phyloP scores from a whole-genome alignment of 2,113 vertebrate species.

The Syngnathus floridae region DNA sequence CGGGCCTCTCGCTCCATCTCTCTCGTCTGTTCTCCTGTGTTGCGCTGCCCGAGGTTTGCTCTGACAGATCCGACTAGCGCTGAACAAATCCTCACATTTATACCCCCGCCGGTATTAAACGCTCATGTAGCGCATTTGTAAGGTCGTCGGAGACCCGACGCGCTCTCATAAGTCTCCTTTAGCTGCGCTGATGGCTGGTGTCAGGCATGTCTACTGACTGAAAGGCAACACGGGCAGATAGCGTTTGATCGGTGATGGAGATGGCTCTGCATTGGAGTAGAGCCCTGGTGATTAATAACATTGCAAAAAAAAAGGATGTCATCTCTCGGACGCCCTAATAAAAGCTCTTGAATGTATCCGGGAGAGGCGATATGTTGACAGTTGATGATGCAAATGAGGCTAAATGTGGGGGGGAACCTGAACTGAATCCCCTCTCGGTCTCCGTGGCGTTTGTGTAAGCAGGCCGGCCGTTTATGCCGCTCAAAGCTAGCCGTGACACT shows the following conservation, averaged over 20 bases:
- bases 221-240: slow-evolving; percentile 71
- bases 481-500: slow-evolving; percentile 67
- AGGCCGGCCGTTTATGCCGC: slow-evolving; percentile 55
- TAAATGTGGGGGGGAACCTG: slow-evolving; percentile 68
- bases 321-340: slow-evolving; percentile 78
- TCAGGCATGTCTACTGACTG: slow-evolving; percentile 66
- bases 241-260: slow-evolving; percentile 72
- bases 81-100: slow-evolving; percentile 59
- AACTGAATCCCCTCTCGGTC: slow-evolving; percentile 67
- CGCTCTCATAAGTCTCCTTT: slow-evolving; percentile 69
- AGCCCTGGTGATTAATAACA: slow-evolving; percentile 72
- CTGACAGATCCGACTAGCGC: slow-evolving; percentile 52
- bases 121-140: slow-evolving; percentile 65
- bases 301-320: slow-evolving; percentile 67
- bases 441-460: slow-evolving; percentile 40
- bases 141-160: slow-evolving; percentile 60
- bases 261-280: slow-evolving; percentile 61
- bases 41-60: slow-evolving; percentile 30
- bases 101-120: slow-evolving; percentile 58
- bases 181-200: slow-evolving; percentile 67
- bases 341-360: slow-evolving; percentile 71
- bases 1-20: neutral
- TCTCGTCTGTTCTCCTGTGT: slow-evolving; percentile 27
- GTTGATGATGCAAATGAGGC: slow-evolving; percentile 75
- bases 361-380: slow-evolving; percentile 67